Conservation (phyloP, 2,797 vertebrate species). For the Menidia menidia region DNA sequence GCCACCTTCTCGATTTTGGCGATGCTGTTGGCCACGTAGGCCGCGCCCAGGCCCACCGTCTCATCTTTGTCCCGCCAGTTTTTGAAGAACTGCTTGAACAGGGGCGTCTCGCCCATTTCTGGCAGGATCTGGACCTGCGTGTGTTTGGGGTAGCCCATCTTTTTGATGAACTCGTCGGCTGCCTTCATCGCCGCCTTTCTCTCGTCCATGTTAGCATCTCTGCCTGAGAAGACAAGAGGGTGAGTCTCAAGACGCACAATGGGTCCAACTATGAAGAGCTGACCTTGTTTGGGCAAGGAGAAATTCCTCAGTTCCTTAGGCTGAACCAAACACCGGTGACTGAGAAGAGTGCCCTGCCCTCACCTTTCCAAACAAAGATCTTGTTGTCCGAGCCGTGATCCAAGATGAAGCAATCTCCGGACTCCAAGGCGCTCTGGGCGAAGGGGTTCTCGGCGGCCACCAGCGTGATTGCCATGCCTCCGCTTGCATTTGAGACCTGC, state of each 20-base stretch:
- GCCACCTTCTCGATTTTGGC: conserved; percentile 93
- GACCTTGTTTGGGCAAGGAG: background rate
- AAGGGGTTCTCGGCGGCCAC: conserved; percentile 98
- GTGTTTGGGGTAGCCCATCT: conserved; percentile 94
- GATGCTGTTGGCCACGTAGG: conserved; percentile 91
- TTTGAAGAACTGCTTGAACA: conserved; percentile 99
- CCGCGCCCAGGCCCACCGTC: conserved; percentile 90
- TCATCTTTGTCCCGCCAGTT: conserved; percentile 95
- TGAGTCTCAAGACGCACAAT: background rate
- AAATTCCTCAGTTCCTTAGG: background rate
- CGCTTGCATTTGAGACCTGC: conserved; percentile 91
- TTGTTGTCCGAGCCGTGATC: conserved; percentile 93
- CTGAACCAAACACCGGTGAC: background rate
- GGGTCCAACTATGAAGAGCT: background rate
- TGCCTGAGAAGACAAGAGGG: conserved; percentile 79
- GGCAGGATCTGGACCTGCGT: conserved; percentile 96
- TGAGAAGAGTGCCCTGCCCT: conserved; percentile 7
- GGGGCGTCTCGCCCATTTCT: conserved; percentile 93
- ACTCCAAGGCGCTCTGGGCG: conserved; percentile 88
- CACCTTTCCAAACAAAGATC: conserved; percentile 99
- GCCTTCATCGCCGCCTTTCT: conserved; percentile 92
- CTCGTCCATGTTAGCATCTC: conserved; percentile 92
- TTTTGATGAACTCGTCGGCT: conserved; percentile 94
- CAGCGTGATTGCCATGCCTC: conserved; percentile 89
- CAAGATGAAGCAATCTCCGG: conserved; percentile 96